These are phyloP conservation scores for Dione vanillae DNA, from an alignment of 2,888 invertebrate species.

Conservation along the genomic window DNA sequence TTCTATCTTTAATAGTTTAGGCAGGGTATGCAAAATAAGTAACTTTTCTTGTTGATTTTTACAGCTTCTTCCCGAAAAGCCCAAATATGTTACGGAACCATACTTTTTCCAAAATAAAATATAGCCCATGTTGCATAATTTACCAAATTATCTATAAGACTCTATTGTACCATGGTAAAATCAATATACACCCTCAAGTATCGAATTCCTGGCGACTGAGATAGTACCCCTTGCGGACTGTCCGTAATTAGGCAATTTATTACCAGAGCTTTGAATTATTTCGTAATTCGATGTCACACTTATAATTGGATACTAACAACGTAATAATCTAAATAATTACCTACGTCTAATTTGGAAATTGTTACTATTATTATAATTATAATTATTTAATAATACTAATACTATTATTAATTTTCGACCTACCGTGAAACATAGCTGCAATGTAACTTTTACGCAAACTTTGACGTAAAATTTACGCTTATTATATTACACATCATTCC, in stretches of 20 bases:
- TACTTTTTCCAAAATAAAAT: too few species aligned
- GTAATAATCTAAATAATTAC: slow-evolving; percentile 39
- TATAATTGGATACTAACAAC: slow-evolving; percentile 50
- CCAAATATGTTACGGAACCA: too few species aligned
- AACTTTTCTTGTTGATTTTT: too few species aligned
- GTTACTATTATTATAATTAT: too few species aligned
- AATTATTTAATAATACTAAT: slow-evolving; percentile 36
- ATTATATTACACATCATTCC: not conserved
- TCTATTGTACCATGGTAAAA: slow-evolving; percentile 45
- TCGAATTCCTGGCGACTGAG: slow-evolving; percentile 62
- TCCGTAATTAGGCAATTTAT: slow-evolving; percentile 59
- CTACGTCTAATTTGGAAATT: slow-evolving; percentile 16
- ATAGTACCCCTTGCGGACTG: slow-evolving; percentile 52
- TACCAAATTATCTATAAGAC: slow-evolving; percentile 1
- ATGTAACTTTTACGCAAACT: too few species aligned
- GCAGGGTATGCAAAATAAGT: too few species aligned
- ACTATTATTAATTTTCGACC: not conserved
- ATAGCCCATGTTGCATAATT: not conserved
- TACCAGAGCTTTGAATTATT: slow-evolving; percentile 62
- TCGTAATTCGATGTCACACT: slow-evolving; percentile 67
- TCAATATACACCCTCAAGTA: slow-evolving; percentile 65
- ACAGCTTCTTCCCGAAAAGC: too few species aligned
- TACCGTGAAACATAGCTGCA: too few species aligned
- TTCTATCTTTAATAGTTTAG: too few species aligned
- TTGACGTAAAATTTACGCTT: not conserved